phyloP scores from a whole-genome alignment of 2,888 invertebrate species.

The Creontiades dilutus region DNA sequence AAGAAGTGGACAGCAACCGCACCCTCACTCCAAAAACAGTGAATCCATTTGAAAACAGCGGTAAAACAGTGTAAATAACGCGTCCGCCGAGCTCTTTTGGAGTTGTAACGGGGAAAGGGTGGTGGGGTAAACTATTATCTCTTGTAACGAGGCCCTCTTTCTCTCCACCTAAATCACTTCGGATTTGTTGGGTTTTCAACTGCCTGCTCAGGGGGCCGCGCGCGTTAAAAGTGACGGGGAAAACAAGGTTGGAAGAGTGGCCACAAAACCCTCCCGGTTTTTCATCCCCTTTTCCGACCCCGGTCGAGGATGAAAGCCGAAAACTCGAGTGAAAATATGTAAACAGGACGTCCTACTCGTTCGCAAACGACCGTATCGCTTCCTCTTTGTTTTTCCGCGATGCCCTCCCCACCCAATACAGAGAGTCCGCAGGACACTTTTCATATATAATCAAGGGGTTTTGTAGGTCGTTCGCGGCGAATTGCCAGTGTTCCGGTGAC shows the following conservation, averaged over 20 bases:
- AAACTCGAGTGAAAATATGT: conserved; percentile 45
- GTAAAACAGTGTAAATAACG: conserved; percentile 60
- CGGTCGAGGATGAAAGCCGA: neutral
- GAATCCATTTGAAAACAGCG: conserved; percentile 57
- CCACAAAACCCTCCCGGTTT: neutral
- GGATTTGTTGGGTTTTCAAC: conserved; percentile 47
- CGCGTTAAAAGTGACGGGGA: conserved; percentile 44
- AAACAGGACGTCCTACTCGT: conserved; percentile 44
- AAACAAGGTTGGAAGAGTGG: conserved; percentile 53
- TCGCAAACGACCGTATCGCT: conserved; percentile 9
- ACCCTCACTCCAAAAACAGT: neutral
- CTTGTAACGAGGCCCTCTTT: conserved; percentile 48
- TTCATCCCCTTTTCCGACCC: neutral
- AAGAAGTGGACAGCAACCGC: conserved; percentile 21
- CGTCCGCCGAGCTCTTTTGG: conserved; percentile 5
- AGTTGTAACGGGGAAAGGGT: conserved; percentile 5
- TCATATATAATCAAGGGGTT: neutral
- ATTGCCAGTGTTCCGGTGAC: neutral
- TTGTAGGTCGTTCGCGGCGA: neutral
- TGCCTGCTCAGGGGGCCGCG: neutral
- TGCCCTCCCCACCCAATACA: neutral
- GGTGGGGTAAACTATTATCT: conserved; percentile 55
- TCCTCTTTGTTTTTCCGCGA: conserved; percentile 47
- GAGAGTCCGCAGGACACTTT: conserved; percentile 18
- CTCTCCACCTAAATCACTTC: conserved; percentile 43